These are phyloP conservation scores for Scolopax rusticola DNA, from an alignment of 2,797 vertebrate species.

Conservation along the genomic window DNA sequence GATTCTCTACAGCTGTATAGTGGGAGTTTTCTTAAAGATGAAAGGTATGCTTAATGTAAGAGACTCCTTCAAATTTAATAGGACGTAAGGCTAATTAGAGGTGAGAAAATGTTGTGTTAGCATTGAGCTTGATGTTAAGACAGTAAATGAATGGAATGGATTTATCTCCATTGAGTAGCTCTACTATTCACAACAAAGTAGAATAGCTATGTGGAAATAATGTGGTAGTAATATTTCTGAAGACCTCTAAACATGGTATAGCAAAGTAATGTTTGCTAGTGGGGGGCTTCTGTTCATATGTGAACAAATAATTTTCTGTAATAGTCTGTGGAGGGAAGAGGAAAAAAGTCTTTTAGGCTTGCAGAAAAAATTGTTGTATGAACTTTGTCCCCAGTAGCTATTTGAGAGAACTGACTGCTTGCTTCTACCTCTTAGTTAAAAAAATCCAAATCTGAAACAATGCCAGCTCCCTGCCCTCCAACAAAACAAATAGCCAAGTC, in stretches of 20 bases:
- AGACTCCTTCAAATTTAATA: not conserved
- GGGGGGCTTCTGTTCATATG: not conserved
- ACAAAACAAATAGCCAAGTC: no score
- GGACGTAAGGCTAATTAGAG: not conserved
- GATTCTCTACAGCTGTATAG: not conserved
- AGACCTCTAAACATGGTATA: accelerated
- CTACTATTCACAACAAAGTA: not conserved
- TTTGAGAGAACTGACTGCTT: not conserved
- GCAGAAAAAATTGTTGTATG: accelerated
- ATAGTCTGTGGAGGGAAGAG: not conserved
- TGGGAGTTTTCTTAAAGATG: not conserved
- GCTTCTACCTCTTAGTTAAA: accelerated
- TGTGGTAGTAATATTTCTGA: not conserved
- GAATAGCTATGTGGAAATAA: not conserved
- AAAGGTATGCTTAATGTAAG: not conserved
- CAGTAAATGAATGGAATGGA: not conserved
- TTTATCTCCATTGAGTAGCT: not conserved
- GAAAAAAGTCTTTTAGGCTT: not conserved
- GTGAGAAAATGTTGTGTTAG: not conserved
- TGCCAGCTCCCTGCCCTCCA: not conserved
- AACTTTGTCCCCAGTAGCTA: not conserved
- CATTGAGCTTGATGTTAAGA: accelerated
- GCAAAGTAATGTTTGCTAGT: not conserved
- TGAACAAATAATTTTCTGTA: not conserved
- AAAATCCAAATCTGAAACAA: no score